Evolutionary conservation across 1,140 invertebrate genomes (phyloP), one percentile per base, ranked within the genome.

Genomic region (Anadara kagoshimensis): DNA sequence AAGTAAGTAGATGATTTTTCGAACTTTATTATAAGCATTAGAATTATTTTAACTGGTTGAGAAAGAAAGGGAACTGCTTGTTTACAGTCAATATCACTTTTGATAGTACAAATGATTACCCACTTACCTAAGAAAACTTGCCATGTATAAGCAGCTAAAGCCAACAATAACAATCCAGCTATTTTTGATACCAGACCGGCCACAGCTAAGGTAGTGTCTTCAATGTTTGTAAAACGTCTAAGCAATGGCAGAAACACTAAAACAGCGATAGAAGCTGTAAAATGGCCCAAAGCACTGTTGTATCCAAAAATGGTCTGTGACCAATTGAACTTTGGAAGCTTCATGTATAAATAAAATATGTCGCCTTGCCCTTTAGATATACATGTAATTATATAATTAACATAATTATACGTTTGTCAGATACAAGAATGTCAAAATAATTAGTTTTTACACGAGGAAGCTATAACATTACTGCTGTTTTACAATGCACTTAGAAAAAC

Each of bases 341-440:
- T 69, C 12, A 81, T 69, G 67, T 71, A 85, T 36, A 86, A 65
- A 22, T 79, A 54, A 10, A 81, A 43, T 11, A 91, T 80, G 61
- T 88, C 87, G 57, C 84, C 75, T 59, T 90, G 87, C 44, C 88
- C 90, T 90, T n/a, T n/a, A n/a, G n/a, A n/a, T n/a, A n/a, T n/a
- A n/a, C n/a, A n/a, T n/a, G n/a, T n/a, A n/a, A n/a, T n/a, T n/a
- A n/a, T n/a, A n/a, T n/a, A n/a, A n/a, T n/a, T n/a, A n/a, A n/a
- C n/a, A n/a, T n/a, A n/a, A n/a, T n/a, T n/a, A 78, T 59, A 79
- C 84, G 58, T 56, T 44, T 70, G 61, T 61, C 53, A 63, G 26
- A n/a, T 14, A 61, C n/a, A n/a, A n/a, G n/a, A n/a, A n/a, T n/a
- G n/a, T n/a, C n/a, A n/a, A n/a, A n/a, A n/a, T n/a, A n/a, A n/a